A percentile compares a stretch with the other conserved stretches of the same genome.
phyloP scores from a whole-genome alignment of 2,113 vertebrate genomes.

The Cyprinodon tularosa region DNA sequence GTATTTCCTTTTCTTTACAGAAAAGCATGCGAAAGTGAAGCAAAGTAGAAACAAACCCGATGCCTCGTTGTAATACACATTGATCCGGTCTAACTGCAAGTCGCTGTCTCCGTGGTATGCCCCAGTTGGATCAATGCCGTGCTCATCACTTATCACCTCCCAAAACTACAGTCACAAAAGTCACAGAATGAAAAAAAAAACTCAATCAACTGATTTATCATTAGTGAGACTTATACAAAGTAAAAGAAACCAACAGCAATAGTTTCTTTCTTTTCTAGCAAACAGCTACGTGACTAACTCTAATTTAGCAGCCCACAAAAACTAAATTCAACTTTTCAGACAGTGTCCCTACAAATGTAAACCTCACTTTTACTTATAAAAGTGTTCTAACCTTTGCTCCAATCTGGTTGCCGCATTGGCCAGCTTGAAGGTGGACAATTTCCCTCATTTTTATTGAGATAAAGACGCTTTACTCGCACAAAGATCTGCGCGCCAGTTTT shows the following conservation, averaged over 20 bases:
- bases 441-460: constrained; percentile 54
- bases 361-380: not conserved
- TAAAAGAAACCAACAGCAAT: not conserved
- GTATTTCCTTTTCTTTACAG: not conserved
- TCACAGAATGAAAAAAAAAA: not conserved
- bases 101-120: constrained; percentile 65
- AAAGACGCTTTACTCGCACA: not conserved
- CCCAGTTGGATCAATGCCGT: constrained; percentile 67
- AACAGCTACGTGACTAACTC: not conserved
- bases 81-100: constrained; percentile 68
- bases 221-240: not conserved
- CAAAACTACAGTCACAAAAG: constrained; percentile 48
- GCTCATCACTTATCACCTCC: constrained; percentile 71
- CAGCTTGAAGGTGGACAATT: constrained; percentile 66
- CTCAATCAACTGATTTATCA: not conserved
- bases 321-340: constrained; percentile 7
- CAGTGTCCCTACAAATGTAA: not conserved
- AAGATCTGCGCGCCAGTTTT: not conserved
- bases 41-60: constrained; percentile 38
- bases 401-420: constrained; percentile 69
- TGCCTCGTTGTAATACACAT: constrained; percentile 69
- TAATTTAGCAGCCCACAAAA: constrained; percentile 28
- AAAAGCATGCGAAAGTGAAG: not conserved
- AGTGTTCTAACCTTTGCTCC: constrained; percentile 52
- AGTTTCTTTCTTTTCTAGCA: constrained; percentile 5